Evolutionary conservation across 1,140 invertebrate genomes (phyloP), one percentile per base, ranked within the genome.

Genomic region (Ceratina australensis): DNA sequence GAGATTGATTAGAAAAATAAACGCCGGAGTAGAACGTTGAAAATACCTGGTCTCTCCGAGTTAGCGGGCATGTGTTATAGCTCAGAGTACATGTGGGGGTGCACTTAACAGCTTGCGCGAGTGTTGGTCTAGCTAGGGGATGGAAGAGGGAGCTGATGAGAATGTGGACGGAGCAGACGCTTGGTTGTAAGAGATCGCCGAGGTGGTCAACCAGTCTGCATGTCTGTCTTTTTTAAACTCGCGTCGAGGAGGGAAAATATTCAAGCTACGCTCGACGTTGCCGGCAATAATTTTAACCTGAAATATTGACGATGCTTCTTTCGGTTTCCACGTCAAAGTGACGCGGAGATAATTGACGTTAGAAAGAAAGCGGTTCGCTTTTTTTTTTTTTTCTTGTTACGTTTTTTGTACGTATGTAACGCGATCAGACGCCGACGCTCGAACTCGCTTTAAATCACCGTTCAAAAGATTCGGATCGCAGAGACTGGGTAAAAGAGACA

Each of bases 161-260:
- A 84, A 84, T 80, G 75, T 79, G 76, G 28, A 68, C 59, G 78
- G 74, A 77, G 80, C 80, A 85, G 85, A 86, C 78, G 82, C 33
- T 73, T 54, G 76, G 74, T 79, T 76, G 79, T 83, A 81, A 84
- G 80, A 87, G 85, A 86, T 79, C 74, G 75, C 80, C 81, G 81
- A 82, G 85, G 85, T 86, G 86, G 85, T 86, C 85, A 87, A 87
- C 85, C 72, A 80, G 82, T 84, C 82, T 81, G 75, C 15, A 64
- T 49, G 61, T 79, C 72, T 82, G 42, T 78, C 77, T 77, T 80
- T 72, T 49, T 42, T 8, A 65, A 24, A 26, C 24, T 1, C 16
- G 18, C 10, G 3, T 1, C 18, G 7, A 8, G 4, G 8, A 1
- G n/a, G 1, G 15, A 3, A 42, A 18, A 15, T 50, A 26, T 13